A percentile compares a stretch with the other conserved stretches of the same genome.
These are phyloP conservation scores for Lacanobia oleracea DNA, from an alignment of 2,888 invertebrate species.

Conservation along the genomic window DNA sequence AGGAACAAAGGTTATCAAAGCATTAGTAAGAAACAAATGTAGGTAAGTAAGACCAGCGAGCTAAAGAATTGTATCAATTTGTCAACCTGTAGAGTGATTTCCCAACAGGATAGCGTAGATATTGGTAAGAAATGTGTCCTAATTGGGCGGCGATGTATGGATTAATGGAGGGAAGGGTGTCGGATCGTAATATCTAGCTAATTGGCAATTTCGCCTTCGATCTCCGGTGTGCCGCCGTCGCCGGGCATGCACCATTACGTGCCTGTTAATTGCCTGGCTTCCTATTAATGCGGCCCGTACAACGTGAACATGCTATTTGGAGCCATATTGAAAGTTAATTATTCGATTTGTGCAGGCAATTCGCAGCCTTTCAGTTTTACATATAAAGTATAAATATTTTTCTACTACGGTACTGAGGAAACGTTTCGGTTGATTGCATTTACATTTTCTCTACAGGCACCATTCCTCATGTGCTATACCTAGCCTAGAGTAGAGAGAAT, in stretches of 20 bases:
- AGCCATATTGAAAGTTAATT: constrained; percentile 51
- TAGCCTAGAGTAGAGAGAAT: constrained; percentile 21
- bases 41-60: not conserved
- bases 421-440: constrained; percentile 56
- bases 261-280: constrained; percentile 74
- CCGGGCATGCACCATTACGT: constrained; percentile 74
- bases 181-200: constrained; percentile 79
- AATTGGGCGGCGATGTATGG: constrained; percentile 64
- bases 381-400: not conserved
- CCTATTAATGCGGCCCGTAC: constrained; percentile 68
- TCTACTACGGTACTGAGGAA: not conserved
- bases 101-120: constrained; percentile 55
- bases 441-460: constrained; percentile 35
- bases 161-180: constrained; percentile 68
- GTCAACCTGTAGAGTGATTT: constrained; percentile 70
- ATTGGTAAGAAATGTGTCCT: constrained; percentile 66
- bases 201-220: constrained; percentile 87
- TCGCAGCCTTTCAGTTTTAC: constrained; percentile 20
- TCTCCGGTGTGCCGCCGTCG: constrained; percentile 80
- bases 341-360: constrained; percentile 25
- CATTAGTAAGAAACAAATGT: not conserved
- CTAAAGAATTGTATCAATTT: not conserved
- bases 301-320: constrained; percentile 53
- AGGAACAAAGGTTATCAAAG: constrained; percentile 7
- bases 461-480: constrained; percentile 35